A percentile compares a stretch with the other conserved stretches of the same genome.
phyloP scores from a whole-genome alignment of 2,797 vertebrate genomes.

The Valencia hispanica region DNA sequence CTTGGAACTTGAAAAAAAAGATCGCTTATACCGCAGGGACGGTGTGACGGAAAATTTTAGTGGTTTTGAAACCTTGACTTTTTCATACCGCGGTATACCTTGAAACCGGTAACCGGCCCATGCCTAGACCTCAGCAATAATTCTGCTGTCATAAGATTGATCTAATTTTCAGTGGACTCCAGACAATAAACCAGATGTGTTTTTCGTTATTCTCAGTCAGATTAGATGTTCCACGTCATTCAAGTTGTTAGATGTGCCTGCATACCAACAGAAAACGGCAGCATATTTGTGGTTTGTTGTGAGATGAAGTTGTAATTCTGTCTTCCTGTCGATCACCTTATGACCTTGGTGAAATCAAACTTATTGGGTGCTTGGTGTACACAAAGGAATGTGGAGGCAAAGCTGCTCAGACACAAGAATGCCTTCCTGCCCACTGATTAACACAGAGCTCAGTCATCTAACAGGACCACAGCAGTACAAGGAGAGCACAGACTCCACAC shows the following conservation, averaged over 20 bases:
- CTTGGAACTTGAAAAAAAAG: no score
- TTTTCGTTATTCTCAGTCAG: not conserved
- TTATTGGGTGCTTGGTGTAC: not conserved
- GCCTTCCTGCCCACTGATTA: slow-evolving; percentile 47
- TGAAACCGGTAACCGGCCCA: no score
- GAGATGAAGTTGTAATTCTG: not conserved
- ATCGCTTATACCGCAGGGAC: no score
- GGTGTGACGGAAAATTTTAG: no score
- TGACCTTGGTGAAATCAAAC: not conserved
- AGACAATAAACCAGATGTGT: not conserved
- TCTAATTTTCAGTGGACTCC: not conserved
- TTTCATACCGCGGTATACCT: no score
- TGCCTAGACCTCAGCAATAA: no score
- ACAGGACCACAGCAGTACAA: not conserved
- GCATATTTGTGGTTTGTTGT: slow-evolving; percentile 13
- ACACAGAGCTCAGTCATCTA: slow-evolving; percentile 35
- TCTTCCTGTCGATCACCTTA: slow-evolving; percentile 3
- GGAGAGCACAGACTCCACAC: not conserved
- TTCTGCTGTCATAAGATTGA: not conserved
- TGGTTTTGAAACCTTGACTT: no score
- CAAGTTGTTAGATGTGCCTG: not conserved
- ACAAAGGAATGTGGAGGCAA: slow-evolving; percentile 49
- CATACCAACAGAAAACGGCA: slow-evolving; percentile 16
- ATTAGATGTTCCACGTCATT: not conserved
- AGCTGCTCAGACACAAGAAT: slow-evolving; percentile 47